Evolutionary conservation across 2,113 vertebrate genomes (phyloP), one percentile per base, ranked within the genome.

Genomic region (Coreoperca whiteheadi): DNA sequence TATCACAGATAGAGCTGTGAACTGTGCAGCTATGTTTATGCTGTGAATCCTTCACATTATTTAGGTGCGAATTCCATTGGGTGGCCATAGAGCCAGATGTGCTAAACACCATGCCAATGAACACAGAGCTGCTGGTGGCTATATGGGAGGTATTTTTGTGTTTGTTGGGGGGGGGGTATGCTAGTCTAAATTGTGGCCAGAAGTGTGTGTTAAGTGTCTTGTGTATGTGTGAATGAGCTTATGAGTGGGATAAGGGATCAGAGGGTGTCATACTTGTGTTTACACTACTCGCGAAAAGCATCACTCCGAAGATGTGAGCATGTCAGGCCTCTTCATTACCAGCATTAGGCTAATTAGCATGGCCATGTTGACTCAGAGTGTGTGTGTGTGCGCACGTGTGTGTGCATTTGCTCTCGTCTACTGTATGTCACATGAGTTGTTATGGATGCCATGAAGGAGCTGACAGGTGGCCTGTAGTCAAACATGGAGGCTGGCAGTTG

Each of bases 271-370:
- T 92, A 89, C 93, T 91, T 92, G 93, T 96, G 95, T 92, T 95
- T 95, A 92, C 94, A 94, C 91, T 92, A 94, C 94, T 92, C 87
- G 93, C 92, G 94, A 95, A 53, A 83, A 89, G 60, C 66, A 41
- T 93, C 89, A 88, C 83, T 91, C 84, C 41, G 71, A 34, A 92
- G 94, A 93, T 91, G 90, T 96, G 56, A 83, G 77, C 91, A 86
- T 94, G 94, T 94, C 93, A 95, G 94, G 91, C 93, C 94, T 91
- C 94, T 96, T 97, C 96, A 96, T 97, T 96, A 96, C 91, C 87
- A 91, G 88, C 91, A 93, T 94, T 95, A 96, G 93, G 94, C 92
- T 93, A 95, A 95, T 96, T 95, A 96, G 95, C 94, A 79, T 81
- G 94, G 88, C 93, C 83, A 84, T 87, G 89, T 89, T 89, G 85